A percentile compares a stretch with the other conserved stretches of the same genome.
phyloP scores from a whole-genome alignment of 2,797 vertebrate species.

The Notolabrus celidotus region DNA sequence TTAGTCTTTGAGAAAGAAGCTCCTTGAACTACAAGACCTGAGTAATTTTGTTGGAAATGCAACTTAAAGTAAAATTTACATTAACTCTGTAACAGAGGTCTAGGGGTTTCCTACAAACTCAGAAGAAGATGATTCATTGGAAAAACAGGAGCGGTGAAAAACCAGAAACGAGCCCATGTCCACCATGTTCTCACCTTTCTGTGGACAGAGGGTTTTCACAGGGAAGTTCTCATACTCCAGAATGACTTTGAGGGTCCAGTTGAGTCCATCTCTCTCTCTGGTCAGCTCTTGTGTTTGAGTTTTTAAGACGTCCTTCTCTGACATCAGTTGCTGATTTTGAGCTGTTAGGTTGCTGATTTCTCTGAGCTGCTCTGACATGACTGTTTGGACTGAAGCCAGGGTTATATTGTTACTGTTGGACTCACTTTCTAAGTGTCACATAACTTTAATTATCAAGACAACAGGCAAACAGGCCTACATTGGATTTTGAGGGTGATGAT shows the following conservation, averaged over 20 bases:
- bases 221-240: constrained; percentile 36
- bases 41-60: no score
- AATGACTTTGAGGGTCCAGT: constrained; percentile 69
- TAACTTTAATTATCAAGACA: background rate
- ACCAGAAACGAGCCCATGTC: background rate
- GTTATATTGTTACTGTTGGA: background rate
- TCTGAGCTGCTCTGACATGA: background rate
- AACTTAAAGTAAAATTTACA: no score
- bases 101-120: no score
- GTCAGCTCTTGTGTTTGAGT: constrained; percentile 36
- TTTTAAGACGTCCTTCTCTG: constrained; percentile 34
- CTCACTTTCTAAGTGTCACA: background rate
- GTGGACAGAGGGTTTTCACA: constrained; percentile 49
- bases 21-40: no score
- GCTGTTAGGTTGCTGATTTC: constrained; percentile 10
- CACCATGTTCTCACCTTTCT: constrained; percentile 42
- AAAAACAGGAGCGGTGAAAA: background rate
- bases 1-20: no score
- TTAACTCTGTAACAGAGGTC: no score
- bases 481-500: constrained; percentile 42
- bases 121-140: background rate
- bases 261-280: constrained; percentile 59
- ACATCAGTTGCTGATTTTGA: constrained; percentile 29
- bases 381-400: constrained; percentile 25
- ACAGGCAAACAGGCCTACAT: constrained; percentile 65